Base-by-base conservation (phyloP, 2,888 invertebrate genomes). In the Pherbina coryleti region DNA sequence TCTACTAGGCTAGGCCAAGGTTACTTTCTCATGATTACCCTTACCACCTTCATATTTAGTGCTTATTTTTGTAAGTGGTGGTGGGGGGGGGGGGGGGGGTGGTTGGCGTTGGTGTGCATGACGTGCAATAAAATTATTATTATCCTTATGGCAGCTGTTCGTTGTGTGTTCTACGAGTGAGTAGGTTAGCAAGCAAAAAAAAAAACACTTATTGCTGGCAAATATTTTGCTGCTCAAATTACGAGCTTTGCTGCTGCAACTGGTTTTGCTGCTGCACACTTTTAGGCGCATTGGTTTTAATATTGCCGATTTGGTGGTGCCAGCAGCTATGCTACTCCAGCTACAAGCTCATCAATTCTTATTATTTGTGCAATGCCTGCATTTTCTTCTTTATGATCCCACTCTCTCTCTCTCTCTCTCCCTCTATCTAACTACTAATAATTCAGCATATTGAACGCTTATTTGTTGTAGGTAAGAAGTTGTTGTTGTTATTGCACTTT, bases 111-210 rank as follows among this genome's bases (percentile, higher is more conserved):
- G 19, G 22, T 11, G 25, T 25, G 60, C 22, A 22, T 60, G 60
- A 28, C 60, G 60, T 11, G 67, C 34, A 67, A 34, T 67, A 19
- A 67, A 67, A 67, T 67, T 67, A 67, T 67, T 67, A 67, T 67
- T 67, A 67, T 67, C 67, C 67, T 67, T 34, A 37, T 67, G 67
- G 37, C 67, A 67, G 67, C 22, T 67, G 67, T 37, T 60, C 57
- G 57, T 22, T 55, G 3, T n/a, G 22, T 28, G 57, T 25, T 22
- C 28, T 60, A 60, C 57, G 57, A 60, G 25, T 60, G 25, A 22
- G 57, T 28, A 5, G 57, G 25, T 4, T 22, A 9, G 67, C 11
- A 66, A 66, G 14, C 44, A 44, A 44, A 44, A 44, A 9, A 60
- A n/a, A n/a, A n/a, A n/a, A n/a, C n/a, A n/a, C n/a, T n/a, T 28